Base-by-base conservation (phyloP, 2,113 vertebrate species). In the Isichthys henryi region DNA sequence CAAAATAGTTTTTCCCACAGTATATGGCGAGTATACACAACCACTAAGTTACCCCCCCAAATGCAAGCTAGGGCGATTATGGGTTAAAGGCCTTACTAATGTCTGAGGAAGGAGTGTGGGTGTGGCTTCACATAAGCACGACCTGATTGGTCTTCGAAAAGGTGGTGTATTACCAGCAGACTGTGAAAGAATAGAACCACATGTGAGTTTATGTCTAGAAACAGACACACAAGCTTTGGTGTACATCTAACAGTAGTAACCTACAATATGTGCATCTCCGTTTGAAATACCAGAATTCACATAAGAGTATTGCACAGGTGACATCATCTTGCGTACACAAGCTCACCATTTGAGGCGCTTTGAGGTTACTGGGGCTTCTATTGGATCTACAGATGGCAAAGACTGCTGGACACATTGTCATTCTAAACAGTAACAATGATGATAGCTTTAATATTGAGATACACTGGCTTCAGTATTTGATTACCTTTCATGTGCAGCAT, bases 211-310 rank as follows among this genome's bases (percentile, higher is more conserved):
- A 89, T 86, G 56, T 86, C 15, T 50, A 82, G 58, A 46, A 70
- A 89, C 74, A 88, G 17, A 58, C n/a, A 9, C 74, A 86, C 56
- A 52, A 50, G 85, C 66, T 80, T 86, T 77, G 48, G 84, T 80
- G n/a, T 80, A 80, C 17, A 52, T 35, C 62, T 88, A 62, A 31
- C 43, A 83, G 39, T 62, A 45, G 89, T 46, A 56, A 31, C 70
- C 86, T 88, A 31, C 48, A 77, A 56, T 49, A 50, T 80, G 17
- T n/a, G 48, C 53, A 17, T 80, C 46, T 80, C 70, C 15, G n/a
- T 90, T 80, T 45, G 52, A 90, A 82, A 74, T 90, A 52, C 39
- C 85, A 77, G 66, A 87, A 46, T 90, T 74, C 58, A 87, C 27
- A 19, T 53, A 52, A 50, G 31, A 87, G 66, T 87, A 43, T 80